Base-by-base conservation (phyloP, 1,140 invertebrate species). In the Muscidifurax raptorellus region DNA sequence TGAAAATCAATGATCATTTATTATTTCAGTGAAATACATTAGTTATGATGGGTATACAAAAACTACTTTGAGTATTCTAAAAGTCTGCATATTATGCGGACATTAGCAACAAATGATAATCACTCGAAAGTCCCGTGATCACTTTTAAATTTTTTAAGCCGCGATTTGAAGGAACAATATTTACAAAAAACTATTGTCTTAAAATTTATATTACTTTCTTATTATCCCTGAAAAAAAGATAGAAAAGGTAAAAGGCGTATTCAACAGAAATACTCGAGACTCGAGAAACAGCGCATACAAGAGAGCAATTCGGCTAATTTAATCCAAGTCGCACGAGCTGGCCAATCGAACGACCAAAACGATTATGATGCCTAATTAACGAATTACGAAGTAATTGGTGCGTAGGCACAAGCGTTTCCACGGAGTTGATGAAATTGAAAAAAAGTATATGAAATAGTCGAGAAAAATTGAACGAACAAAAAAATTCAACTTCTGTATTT, bases 81-180 rank as follows among this genome's bases (percentile, higher is more conserved):
- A 69, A 83, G 30, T 69, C 74, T 22, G 22, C 27, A 12, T 6
- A 18, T 27, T 30, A 10, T 9, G 6, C 36, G 66, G 75, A 67
- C 40, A 12, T 72, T 44, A 72, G 28, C 7, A 86, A 84, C 77
- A 83, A 59, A 83, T 85, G 85, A 86, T 87, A 84, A 86, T 86
- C 83, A 86, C 66, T 80, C 80, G 79, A 86, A 86, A 85, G 81
- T 87, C 84, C 15, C 30, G 72, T 72, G n/a, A 82, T 52, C 28
- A 27, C 71, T 84, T 87, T 10, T 27, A 22, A 74, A 82, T 84
- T 85, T 84, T 82, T 30, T 59, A 78, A 78, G 30, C 66, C 40
- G 15, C 27, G 15, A 72, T 72, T 30, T 76, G 6, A 71, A 25
- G 0, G 3, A 32, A 77, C 12, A 40, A 25, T 28, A 75, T 13